phyloP scores from a whole-genome alignment of 2,113 vertebrate genomes.

The Ramphastos sulfuratus region DNA sequence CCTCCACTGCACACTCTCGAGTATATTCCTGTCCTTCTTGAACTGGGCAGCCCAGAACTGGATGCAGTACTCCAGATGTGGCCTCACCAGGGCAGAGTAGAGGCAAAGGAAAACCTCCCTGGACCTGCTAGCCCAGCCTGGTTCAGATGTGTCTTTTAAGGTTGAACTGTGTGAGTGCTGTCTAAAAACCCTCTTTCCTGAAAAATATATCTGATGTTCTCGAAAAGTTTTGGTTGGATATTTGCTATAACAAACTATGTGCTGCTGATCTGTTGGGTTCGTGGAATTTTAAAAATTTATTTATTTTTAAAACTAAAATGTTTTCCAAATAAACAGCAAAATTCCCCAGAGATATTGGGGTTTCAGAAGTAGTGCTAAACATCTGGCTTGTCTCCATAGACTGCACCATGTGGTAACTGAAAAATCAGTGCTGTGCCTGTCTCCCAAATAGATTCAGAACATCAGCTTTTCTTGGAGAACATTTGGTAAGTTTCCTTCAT shows the following conservation, averaged over 20 bases:
- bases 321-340: constrained; percentile 16
- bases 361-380: constrained; percentile 14
- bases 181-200: background rate
- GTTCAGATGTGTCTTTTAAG: background rate
- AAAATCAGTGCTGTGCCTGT: background rate
- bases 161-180: background rate
- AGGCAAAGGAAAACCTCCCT: too few species aligned
- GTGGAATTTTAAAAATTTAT: too few species aligned
- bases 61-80: too few species aligned
- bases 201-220: background rate
- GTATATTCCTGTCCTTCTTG: too few species aligned
- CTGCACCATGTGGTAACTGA: background rate
- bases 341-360: background rate
- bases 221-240: background rate
- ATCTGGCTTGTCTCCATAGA: constrained; percentile 22
- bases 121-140: background rate
- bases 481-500: constrained; percentile 9
- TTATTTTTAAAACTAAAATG: background rate
- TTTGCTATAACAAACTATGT: background rate
- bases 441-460: constrained; percentile 11
- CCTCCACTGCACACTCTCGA: too few species aligned
- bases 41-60: too few species aligned
- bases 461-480: constrained; percentile 22
- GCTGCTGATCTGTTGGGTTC: background rate
- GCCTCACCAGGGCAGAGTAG: too few species aligned